phyloP scores from a whole-genome alignment of 2,113 vertebrate species.

The Vulpes lagopus region DNA sequence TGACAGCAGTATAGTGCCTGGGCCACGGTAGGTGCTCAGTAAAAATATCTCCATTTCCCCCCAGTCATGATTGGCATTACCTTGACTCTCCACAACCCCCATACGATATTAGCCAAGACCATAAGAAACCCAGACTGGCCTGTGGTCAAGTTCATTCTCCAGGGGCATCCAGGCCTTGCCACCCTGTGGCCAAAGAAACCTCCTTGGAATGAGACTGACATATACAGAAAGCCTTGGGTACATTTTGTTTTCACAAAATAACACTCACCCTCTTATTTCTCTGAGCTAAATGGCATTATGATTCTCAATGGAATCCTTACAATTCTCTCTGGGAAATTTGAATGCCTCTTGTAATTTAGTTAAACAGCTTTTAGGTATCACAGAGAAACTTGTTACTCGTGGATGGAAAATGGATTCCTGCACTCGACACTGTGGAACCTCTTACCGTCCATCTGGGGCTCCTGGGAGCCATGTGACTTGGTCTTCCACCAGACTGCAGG shows the following conservation, averaged over 20 bases:
- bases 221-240: not conserved
- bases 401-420: conserved; percentile 83
- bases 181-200: not conserved
- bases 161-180: not conserved
- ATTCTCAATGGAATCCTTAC: conserved; percentile 77
- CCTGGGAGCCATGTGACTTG: conserved; percentile 47
- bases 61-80: not conserved
- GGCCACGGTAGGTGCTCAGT: not conserved
- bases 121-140: not conserved
- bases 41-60: not conserved
- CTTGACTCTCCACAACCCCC: not conserved
- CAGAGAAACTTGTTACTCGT: conserved; percentile 79
- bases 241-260: conserved; percentile 74
- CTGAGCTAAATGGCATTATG: conserved; percentile 74
- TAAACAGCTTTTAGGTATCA: conserved; percentile 85
- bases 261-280: conserved; percentile 75
- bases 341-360: conserved; percentile 85
- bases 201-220: not conserved
- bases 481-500: not conserved
- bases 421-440: conserved; percentile 57
- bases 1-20: not conserved
- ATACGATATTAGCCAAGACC: not conserved
- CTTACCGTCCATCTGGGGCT: conserved; percentile 62
- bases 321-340: conserved; percentile 83
- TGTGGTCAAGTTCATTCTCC: not conserved